Evolutionary conservation across 2,113 vertebrate genomes (phyloP), one percentile per base, ranked within the genome.

Genomic region (Theristicus caerulescens): DNA sequence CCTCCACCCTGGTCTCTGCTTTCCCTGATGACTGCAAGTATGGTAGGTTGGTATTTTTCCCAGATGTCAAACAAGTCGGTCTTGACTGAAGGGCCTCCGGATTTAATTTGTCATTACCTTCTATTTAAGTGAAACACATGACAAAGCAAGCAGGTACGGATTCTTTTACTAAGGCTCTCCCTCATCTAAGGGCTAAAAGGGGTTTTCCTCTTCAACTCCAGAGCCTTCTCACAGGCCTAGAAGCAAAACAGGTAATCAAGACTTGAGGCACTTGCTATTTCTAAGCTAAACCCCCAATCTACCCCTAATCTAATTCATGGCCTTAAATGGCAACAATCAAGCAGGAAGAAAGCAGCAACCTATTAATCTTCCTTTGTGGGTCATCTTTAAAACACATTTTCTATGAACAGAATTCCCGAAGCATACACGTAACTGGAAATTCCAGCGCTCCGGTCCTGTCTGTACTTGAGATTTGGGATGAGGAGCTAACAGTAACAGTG

Each of bases 341-440:
- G 49, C 24, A 67, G 85, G 66, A 62, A 88, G 71, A 95, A 90
- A 90, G 46, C 72, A 91, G 65, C 69, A 78, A 88, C 47, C 77
- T 67, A 46, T 65, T 92, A 36, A 81, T 86, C 49, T 90, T 78
- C 92, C 90, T 91, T 88, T 82, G 78, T 61, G 73, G 94, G 86
- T 93, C 94, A 92, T 92, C 92, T 94, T 93, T 86, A 71, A 86
- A 86, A 80, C 69, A 67, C 52, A 70, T 88, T 91, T 94, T 82
- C 73, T 91, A 22, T 7, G 76, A 83, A 71, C 29, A 88, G 64
- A 88, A 93, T 91, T 96, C 90, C 94, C 86, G 3, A 78, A 93
- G 80, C 72, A 44, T 55, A 58, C 92, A 90, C 10, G 34, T 92
- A 96, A 95, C 93, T 91, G 87, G 96, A 92, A 96, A 94, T 90